A percentile compares a stretch with the other conserved stretches of the same genome.
phyloP scores from a whole-genome alignment of 2,888 invertebrate genomes.

The Cephus pygmeus region DNA sequence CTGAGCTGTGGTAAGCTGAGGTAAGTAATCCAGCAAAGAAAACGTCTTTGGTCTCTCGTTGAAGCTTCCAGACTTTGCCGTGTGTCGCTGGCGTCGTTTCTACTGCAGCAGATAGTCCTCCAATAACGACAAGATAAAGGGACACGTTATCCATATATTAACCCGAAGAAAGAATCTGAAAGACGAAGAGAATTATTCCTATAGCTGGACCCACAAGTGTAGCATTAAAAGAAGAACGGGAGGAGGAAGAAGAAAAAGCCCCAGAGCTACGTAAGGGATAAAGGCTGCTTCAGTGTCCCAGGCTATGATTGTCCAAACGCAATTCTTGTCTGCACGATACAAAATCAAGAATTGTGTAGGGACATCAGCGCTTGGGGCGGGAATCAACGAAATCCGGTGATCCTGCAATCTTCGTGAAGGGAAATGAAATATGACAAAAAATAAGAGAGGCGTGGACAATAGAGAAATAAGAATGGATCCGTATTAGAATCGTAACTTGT shows the following conservation, averaged over 20 bases:
- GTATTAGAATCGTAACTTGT: not conserved
- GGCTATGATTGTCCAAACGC: slow-evolving; percentile 67
- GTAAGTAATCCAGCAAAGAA: not conserved
- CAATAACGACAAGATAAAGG: not conserved
- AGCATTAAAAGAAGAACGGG: not conserved
- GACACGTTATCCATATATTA: not conserved
- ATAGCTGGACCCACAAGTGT: not conserved
- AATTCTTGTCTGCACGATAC: slow-evolving; percentile 62
- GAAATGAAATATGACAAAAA: not conserved
- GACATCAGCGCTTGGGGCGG: slow-evolving; percentile 66
- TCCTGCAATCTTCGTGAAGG: not conserved
- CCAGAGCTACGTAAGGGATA: not conserved
- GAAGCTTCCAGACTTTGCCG: not conserved
- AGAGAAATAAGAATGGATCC: not conserved
- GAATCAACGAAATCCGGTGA: slow-evolving; percentile 36
- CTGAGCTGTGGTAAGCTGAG: slow-evolving; percentile 11
- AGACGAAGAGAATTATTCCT: not conserved
- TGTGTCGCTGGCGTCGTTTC: not conserved
- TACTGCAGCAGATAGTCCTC: not conserved
- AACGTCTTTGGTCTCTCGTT: not conserved
- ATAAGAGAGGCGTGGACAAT: not conserved
- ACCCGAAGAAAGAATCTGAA: not conserved
- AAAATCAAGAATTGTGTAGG: slow-evolving; percentile 66
- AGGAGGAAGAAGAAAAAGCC: slow-evolving; percentile 9
- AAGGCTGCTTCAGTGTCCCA: slow-evolving; percentile 48